Base-by-base conservation (phyloP, 2,113 vertebrate genomes). In the Coreoperca whiteheadi region DNA sequence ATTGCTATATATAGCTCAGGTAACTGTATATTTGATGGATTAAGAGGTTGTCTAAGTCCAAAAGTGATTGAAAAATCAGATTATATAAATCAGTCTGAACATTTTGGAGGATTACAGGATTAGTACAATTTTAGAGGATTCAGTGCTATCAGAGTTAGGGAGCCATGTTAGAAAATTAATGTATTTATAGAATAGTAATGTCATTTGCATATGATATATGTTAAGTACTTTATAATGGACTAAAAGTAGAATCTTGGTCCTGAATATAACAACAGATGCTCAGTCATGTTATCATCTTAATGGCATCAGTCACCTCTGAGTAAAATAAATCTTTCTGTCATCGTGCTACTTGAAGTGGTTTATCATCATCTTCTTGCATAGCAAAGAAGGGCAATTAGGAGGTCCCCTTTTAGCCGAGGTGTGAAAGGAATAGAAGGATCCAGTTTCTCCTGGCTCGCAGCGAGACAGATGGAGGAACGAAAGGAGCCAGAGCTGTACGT, bases 241-340 rank as follows among this genome's bases (percentile, higher is more conserved):
- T 70, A 72, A 77, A 86, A 43, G 82, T 69, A 85, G 83, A 77
- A 43, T 78, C 81, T 37, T 53, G 57, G 73, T 25, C 23, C 71
- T 56, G 66, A 30, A 74, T 85, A 83, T 78, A 50, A 73, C 54
- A 83, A 75, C 77, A 82, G 72, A 82, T 74, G 56, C 63, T 66
- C 39, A 14, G 46, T 79, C 72, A 74, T 74, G 71, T 65, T 63
- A 61, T 64, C 25, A 46, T 78, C 48, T 41, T 32, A 39, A 59
- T 23, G 41, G 69, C 25, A 88, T 83, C 69, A 61, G 81, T 82
- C 63, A 81, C 67, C 56, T 63, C 60, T 39, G 67, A 84, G 53
- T 64, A 56, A 88, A 84, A 81, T 85, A 67, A 70, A 89, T 85
- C 74, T 30, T 51, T 54, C 63, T 80, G 84, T 91, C 88, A 89